A percentile compares a stretch with the other conserved stretches of the same genome.
phyloP scores from a whole-genome alignment of 2,113 vertebrate species.

The Ahaetulla prasina region DNA sequence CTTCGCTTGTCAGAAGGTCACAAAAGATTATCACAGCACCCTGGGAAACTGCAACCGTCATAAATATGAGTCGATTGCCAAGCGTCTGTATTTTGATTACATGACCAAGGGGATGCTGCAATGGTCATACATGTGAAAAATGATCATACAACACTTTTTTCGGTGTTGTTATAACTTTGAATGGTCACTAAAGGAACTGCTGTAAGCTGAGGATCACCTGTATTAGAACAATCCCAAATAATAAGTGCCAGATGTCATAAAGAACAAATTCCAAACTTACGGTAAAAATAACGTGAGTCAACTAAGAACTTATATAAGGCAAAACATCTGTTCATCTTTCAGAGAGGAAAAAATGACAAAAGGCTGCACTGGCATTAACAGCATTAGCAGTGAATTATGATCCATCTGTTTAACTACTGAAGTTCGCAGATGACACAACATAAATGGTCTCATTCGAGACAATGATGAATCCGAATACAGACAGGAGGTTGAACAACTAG shows the following conservation, averaged over 20 bases:
- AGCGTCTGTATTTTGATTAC: neutral
- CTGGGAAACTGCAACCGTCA: neutral
- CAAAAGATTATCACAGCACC: neutral
- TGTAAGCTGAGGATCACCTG: neutral
- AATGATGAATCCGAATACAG: no score
- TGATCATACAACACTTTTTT: neutral
- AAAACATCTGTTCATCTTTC: neutral
- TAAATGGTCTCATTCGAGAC: no score
- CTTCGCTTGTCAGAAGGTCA: neutral
- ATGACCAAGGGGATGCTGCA: neutral
- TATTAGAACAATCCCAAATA: neutral
- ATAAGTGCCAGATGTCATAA: neutral
- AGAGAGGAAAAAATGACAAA: neutral
- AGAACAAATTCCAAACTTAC: neutral
- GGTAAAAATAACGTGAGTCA: neutral
- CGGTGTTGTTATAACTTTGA: neutral
- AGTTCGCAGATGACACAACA: no score
- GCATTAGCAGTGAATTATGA: neutral
- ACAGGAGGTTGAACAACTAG: no score
- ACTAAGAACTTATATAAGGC: neutral
- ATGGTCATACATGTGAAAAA: neutral
- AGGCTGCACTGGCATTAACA: neutral
- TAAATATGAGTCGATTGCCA: neutral
- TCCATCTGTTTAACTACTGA: no score
- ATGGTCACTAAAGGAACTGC: neutral